Base-by-base conservation (phyloP, 2,113 vertebrate genomes). In the Notarius lentiginosus region DNA sequence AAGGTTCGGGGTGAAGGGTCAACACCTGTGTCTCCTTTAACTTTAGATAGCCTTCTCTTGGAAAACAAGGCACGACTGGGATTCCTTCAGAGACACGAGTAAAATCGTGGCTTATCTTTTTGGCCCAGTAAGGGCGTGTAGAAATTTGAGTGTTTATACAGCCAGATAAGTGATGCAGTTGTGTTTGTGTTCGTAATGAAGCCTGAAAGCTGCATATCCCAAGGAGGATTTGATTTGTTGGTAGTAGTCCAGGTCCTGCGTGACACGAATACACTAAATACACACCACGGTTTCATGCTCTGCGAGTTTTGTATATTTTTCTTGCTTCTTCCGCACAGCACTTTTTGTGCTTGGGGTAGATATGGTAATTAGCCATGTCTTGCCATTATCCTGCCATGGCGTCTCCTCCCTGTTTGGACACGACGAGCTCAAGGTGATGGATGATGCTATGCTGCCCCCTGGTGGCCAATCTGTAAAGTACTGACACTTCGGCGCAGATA, bases 1-100 rank as follows among this genome's bases (percentile, higher is more conserved):
- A 72, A 27, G 34, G 53, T 85, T 88, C 70, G n/a, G 47, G 77
- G 56, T 84, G 60, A 82, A 56, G 55, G 86, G 77, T 89, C 84
- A 90, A 82, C 88, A 89, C 86, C 79, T 89, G 79, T 63, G 24
- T 53, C 24, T 47, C 20, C 49, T 15, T 53, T 27, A 56, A 15
- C n/a, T 77, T 70, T 7, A 30, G 15, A 22, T 7, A 49, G 58
- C 18, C 18, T 58, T 41, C 22, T 82, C 22, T 75, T 56, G 8
- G 30, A 73, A 63, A 18, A 82, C 83, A 4, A 34, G 47, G 20
- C 58, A 63, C 27, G n/a, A 22, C 10, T 30, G 53, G 49, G 60
- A 81, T 81, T 85, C n/a, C 15, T 87, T 76, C 51, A 15, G 77
- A 55, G 65, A 56, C 22, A 20, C n/a, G 3, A 18, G 18, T 55